Percentiles rank a stretch among this genome's conserved stretches.
These are phyloP conservation scores for Callospermophilus lateralis DNA, from an alignment of 2,113 vertebrate genomes.

Conservation along the genomic window DNA sequence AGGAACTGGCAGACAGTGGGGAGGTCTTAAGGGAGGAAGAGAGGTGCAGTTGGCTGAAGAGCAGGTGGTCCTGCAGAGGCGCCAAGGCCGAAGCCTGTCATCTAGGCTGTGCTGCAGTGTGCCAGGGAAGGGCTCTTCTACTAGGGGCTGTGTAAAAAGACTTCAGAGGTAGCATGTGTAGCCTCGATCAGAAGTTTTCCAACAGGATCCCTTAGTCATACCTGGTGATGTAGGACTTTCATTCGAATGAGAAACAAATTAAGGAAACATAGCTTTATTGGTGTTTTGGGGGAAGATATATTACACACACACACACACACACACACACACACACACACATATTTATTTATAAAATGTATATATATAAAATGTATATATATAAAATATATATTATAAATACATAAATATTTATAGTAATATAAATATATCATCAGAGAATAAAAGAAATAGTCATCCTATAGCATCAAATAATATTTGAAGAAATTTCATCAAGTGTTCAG, in stretches of 20 bases:
- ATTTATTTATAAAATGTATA: too few relatives aligned
- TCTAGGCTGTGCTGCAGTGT: neutral
- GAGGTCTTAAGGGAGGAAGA: neutral
- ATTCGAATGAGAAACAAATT: neutral
- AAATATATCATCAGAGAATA: neutral
- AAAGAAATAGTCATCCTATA: neutral
- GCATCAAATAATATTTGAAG: neutral
- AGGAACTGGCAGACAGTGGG: neutral
- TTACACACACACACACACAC: too few relatives aligned
- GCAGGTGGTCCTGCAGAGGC: too few relatives aligned
- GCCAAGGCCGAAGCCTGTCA: neutral
- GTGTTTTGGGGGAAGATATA: neutral
- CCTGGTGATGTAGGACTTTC: neutral
- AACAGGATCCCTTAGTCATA: neutral
- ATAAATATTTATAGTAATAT: neutral
- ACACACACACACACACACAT: too few relatives aligned
- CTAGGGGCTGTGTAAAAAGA: neutral
- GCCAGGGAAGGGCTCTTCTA: neutral
- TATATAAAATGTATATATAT: too few relatives aligned
- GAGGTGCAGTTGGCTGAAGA: neutral
- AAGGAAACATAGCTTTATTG: neutral
- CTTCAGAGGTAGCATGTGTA: neutral
- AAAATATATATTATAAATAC: too few relatives aligned
- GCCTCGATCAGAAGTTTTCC: neutral
- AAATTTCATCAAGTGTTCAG: neutral